These are phyloP conservation scores for Bothrops jararaca DNA, from an alignment of 2,113 vertebrate species.

Conservation along the genomic window DNA sequence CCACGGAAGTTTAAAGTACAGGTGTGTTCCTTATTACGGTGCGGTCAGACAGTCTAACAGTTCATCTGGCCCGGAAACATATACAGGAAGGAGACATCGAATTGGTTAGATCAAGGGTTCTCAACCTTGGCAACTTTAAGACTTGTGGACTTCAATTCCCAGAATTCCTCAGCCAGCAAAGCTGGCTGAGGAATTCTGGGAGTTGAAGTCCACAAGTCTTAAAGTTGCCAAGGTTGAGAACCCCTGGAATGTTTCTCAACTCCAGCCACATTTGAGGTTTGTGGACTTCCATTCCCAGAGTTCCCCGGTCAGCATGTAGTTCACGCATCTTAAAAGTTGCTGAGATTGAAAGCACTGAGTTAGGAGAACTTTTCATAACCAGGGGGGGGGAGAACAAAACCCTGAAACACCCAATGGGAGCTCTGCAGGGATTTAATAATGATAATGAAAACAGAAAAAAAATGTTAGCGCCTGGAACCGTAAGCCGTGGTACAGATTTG, in stretches of 20 bases:
- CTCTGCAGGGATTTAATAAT: background rate
- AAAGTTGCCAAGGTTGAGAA: too few relatives aligned
- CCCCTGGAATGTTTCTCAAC: too few relatives aligned
- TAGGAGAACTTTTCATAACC: background rate
- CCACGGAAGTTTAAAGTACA: background rate
- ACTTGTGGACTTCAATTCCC: background rate
- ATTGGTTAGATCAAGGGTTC: background rate
- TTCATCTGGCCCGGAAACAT: background rate
- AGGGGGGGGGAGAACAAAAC: background rate
- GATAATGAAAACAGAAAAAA: background rate
- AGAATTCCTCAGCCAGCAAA: too few relatives aligned
- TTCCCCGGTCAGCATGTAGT: background rate
- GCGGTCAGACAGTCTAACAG: background rate
- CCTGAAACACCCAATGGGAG: background rate
- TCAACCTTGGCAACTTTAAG: too few relatives aligned
- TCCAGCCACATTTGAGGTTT: too few relatives aligned
- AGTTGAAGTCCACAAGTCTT: too few relatives aligned
- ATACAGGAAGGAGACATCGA: background rate
- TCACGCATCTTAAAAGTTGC: background rate
- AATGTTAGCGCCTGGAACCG: background rate
- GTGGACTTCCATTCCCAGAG: background rate
- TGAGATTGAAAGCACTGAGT: background rate
- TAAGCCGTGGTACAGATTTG: background rate
- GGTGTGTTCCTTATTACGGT: background rate
- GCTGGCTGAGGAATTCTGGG: too few relatives aligned